A percentile compares a stretch with the other conserved stretches of the same genome.
phyloP scores from a whole-genome alignment of 2,888 invertebrate genomes.

The Frankliniella intonsa region DNA sequence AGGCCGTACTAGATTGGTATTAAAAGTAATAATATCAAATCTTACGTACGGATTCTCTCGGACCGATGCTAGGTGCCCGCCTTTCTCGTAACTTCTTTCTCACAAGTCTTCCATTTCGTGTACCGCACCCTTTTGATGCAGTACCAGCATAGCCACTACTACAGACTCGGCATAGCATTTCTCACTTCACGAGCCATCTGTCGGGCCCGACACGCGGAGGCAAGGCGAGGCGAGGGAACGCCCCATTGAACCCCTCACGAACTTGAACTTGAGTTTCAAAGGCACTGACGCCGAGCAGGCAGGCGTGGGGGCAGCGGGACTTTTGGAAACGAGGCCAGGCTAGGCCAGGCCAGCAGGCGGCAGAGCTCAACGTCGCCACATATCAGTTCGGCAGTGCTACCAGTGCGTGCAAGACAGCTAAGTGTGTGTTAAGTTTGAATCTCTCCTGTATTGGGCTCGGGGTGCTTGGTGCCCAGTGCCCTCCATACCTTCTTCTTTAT shows the following conservation, averaged over 20 bases:
- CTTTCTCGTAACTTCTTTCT: not conserved
- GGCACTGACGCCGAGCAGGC: too few species aligned
- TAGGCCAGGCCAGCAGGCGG: not conserved
- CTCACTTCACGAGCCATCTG: not conserved
- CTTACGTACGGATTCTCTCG: not conserved
- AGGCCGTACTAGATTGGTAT: not conserved
- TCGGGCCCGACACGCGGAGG: not conserved
- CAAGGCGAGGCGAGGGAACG: too few species aligned
- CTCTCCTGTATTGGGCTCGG: slow-evolving; percentile 12
- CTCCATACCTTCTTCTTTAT: not conserved
- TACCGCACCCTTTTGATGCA: not conserved
- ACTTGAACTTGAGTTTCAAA: too few species aligned
- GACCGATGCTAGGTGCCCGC: not conserved
- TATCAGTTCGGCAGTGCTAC: slow-evolving; percentile 11
- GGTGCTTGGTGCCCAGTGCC: slow-evolving; percentile 9
- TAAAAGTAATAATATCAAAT: not conserved
- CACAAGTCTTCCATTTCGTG: slow-evolving; percentile 14
- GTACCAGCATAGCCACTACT: not conserved
- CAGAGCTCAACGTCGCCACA: not conserved
- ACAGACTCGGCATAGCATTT: slow-evolving; percentile 18
- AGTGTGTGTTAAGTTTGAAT: slow-evolving; percentile 14
- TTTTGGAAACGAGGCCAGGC: not conserved
- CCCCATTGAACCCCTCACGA: too few species aligned
- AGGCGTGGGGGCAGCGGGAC: not conserved
- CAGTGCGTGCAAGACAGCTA: slow-evolving; percentile 2